Evolutionary conservation across 2,113 vertebrate genomes (phyloP).

Genomic region (Rattus rattus): DNA sequence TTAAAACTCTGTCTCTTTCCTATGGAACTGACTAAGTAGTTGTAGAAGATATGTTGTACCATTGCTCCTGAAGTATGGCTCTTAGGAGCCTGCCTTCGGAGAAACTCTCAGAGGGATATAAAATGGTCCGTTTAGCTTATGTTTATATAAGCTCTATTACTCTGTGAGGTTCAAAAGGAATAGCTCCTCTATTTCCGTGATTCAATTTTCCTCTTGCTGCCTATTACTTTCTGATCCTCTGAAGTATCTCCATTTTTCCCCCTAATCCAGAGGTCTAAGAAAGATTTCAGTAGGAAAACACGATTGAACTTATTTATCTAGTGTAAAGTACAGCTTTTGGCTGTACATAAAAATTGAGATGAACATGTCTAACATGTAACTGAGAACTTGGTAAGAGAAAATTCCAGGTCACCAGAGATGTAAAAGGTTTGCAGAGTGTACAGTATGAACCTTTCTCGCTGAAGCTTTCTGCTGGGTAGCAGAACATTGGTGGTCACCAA

Average conservation of each 20-base stretch:
- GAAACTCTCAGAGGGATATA: slow-evolving; percentile 76
- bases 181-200: slow-evolving; percentile 74
- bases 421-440: not conserved
- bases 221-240: slow-evolving; percentile 77
- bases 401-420: slow-evolving; percentile 45
- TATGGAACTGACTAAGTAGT: slow-evolving; percentile 57
- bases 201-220: slow-evolving; percentile 75
- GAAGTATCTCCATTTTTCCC: slow-evolving; percentile 72
- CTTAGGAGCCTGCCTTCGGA: slow-evolving; percentile 58
- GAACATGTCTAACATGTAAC: slow-evolving; percentile 43
- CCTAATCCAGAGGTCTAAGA: slow-evolving; percentile 69
- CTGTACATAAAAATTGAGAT: slow-evolving; percentile 43
- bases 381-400: not conserved
- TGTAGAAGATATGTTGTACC: slow-evolving; percentile 53
- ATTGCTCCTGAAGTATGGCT: slow-evolving; percentile 70
- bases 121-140: slow-evolving; percentile 80
- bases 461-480: not conserved
- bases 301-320: slow-evolving; percentile 67
- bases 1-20: slow-evolving; percentile 68
- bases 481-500: slow-evolving; percentile 54
- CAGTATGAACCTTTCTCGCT: slow-evolving; percentile 24
- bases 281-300: slow-evolving; percentile 67
- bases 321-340: slow-evolving; percentile 57
- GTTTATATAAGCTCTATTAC: slow-evolving; percentile 80
- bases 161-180: slow-evolving; percentile 73